Percentiles rank a stretch among this genome's conserved stretches.
These are phyloP conservation scores for Calypte anna DNA, from an alignment of 2,113 vertebrate species.

Conservation along the genomic window DNA sequence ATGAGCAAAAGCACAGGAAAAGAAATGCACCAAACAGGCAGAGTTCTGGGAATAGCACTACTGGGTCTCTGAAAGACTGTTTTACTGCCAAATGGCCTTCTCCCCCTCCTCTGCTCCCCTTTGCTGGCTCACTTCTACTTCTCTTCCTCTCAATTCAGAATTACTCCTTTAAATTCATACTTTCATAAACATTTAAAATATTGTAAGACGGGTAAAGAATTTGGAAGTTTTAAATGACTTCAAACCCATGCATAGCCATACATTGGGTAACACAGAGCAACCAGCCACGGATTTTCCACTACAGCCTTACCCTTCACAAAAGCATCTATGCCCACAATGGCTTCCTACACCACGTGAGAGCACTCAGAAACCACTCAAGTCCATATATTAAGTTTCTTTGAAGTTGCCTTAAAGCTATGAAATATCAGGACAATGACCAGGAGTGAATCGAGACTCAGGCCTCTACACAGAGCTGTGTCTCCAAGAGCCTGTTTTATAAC, in stretches of 20 bases:
- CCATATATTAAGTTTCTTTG: not conserved
- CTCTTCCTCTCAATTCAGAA: not conserved
- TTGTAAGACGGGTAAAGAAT: not conserved
- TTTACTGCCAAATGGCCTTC: not conserved
- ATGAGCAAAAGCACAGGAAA: slow-evolving; percentile 1
- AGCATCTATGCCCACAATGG: not conserved
- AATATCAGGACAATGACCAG: slow-evolving; percentile 15
- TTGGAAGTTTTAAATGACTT: not conserved
- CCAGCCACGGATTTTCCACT: not conserved
- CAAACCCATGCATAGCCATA: not conserved
- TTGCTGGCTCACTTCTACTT: not conserved
- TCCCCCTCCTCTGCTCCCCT: not conserved
- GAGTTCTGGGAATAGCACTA: not conserved
- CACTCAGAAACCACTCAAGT: slow-evolving; percentile 13
- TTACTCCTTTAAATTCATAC: not conserved
- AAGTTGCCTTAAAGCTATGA: not conserved
- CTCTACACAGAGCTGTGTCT: slow-evolving; percentile 43
- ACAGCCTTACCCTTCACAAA: not conserved
- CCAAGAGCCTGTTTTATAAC: slow-evolving; percentile 44
- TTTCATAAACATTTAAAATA: not conserved
- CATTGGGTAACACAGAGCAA: not conserved
- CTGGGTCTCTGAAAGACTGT: not conserved
- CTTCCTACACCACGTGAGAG: not conserved
- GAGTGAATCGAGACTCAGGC: slow-evolving; percentile 36
- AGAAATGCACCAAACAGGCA: slow-evolving; percentile 8